A percentile compares a stretch with the other conserved stretches of the same genome.
Conservation (phyloP, 2,113 vertebrate species). For the Himantopus leucocephalus region DNA sequence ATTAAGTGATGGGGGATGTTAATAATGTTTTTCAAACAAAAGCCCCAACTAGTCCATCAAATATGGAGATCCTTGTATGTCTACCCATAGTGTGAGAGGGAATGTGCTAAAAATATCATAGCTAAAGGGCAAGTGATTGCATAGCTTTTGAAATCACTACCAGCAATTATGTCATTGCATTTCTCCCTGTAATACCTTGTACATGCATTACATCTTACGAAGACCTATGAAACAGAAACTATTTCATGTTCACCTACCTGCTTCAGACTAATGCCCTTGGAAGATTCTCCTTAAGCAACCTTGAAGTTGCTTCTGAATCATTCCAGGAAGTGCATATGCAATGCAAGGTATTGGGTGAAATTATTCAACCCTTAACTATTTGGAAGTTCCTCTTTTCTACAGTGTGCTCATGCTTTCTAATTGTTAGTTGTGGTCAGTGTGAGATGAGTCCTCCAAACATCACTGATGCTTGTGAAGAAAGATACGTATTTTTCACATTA, state of each 20-base stretch:
- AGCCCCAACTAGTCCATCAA: not conserved
- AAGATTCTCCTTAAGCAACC: not conserved
- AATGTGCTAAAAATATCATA: not conserved
- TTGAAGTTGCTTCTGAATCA: not conserved
- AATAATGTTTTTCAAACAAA: not conserved
- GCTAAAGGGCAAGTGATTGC: not conserved
- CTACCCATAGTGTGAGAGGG: accelerated
- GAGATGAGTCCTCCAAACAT: not conserved
- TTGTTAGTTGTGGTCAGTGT: not conserved
- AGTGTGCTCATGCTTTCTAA: not conserved
- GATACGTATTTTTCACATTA: not conserved
- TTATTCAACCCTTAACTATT: not conserved
- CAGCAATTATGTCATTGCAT: not conserved
- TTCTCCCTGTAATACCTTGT: not conserved
- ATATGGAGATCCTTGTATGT: not conserved
- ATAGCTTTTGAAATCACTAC: not conserved
- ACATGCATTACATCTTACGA: not conserved
- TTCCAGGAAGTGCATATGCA: not conserved
- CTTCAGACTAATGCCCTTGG: not conserved
- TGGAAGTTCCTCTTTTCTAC: not conserved
- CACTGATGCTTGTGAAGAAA: not conserved
- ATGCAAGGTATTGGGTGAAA: not conserved
- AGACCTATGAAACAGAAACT: not conserved
- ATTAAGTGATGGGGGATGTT: not conserved
- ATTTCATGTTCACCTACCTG: not conserved